Evolutionary conservation across 2,888 invertebrate genomes (phyloP).

Genomic region (Pantelozetes paolii): DNA sequence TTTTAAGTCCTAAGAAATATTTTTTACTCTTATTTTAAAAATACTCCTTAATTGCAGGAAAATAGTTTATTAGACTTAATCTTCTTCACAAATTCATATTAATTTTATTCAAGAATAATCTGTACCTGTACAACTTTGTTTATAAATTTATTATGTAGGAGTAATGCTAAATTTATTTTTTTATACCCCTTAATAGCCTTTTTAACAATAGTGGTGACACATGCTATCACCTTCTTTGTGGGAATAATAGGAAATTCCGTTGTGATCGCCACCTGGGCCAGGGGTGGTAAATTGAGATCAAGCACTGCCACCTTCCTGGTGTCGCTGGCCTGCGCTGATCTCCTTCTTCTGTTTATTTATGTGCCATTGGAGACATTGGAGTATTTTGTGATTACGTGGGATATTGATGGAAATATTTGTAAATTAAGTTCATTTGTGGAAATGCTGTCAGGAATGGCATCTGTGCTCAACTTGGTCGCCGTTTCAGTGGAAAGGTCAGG

Average conservation of each 20-base stretch:
- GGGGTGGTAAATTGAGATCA: constrained; percentile 45
- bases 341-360: constrained; percentile 50
- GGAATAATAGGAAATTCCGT: constrained; percentile 48
- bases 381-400: constrained; percentile 51
- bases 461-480: constrained; percentile 55
- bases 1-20: too few relatives aligned
- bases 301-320: constrained; percentile 51
- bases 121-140: too few relatives aligned
- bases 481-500: constrained; percentile 55
- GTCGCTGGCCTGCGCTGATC: constrained; percentile 51
- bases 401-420: constrained; percentile 52
- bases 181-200: constrained; percentile 39
- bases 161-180: too few relatives aligned
- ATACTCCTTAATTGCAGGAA: too few relatives aligned
- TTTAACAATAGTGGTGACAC: constrained; percentile 47
- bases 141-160: too few relatives aligned
- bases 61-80: too few relatives aligned
- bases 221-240: constrained; percentile 48
- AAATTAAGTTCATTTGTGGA: constrained; percentile 54
- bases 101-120: too few relatives aligned
- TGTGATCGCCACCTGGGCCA: constrained; percentile 48
- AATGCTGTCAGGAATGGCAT: constrained; percentile 54
- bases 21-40: too few relatives aligned
- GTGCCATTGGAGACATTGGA: constrained; percentile 48
- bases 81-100: too few relatives aligned